phyloP scores from a whole-genome alignment of 1,140 invertebrate species.

The Melitaea cinxia region DNA sequence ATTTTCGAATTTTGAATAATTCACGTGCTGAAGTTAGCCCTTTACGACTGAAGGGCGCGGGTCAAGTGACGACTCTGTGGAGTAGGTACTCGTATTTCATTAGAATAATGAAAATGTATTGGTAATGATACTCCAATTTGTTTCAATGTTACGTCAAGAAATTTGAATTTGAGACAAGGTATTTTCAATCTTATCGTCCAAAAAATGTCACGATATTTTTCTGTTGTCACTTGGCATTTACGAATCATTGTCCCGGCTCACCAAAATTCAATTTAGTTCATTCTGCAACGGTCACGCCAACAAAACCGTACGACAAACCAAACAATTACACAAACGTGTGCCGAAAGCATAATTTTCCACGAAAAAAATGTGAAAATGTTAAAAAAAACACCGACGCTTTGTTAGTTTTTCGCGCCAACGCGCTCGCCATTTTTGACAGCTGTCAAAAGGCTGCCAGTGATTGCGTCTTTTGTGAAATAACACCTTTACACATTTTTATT shows the following conservation, averaged over 20 bases:
- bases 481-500: slow-evolving; percentile 48
- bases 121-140: background rate
- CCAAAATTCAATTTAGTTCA: slow-evolving; percentile 77
- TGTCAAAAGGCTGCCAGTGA: slow-evolving; percentile 66
- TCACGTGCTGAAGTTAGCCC: slow-evolving; percentile 65
- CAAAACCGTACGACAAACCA: slow-evolving; percentile 69
- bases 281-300: slow-evolving; percentile 51
- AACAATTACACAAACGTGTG: slow-evolving; percentile 78
- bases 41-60: slow-evolving; percentile 50
- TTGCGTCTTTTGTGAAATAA: slow-evolving; percentile 65
- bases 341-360: slow-evolving; percentile 75
- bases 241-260: slow-evolving; percentile 58
- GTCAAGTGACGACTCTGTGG: slow-evolving; percentile 29
- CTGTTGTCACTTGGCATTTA: slow-evolving; percentile 47
- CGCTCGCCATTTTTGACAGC: slow-evolving; percentile 74
- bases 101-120: background rate
- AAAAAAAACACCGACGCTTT: slow-evolving; percentile 55
- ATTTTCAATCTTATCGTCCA: background rate
- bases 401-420: slow-evolving; percentile 72
- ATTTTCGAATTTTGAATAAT: slow-evolving; percentile 79
- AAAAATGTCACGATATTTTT: slow-evolving; percentile 6
- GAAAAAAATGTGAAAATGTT: slow-evolving; percentile 66
- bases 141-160: background rate
- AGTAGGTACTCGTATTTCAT: background rate
- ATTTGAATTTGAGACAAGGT: background rate